A percentile compares a stretch with the other conserved stretches of the same genome.
Conservation (phyloP, 2,797 vertebrate genomes). For the Danio aesculapii region DNA sequence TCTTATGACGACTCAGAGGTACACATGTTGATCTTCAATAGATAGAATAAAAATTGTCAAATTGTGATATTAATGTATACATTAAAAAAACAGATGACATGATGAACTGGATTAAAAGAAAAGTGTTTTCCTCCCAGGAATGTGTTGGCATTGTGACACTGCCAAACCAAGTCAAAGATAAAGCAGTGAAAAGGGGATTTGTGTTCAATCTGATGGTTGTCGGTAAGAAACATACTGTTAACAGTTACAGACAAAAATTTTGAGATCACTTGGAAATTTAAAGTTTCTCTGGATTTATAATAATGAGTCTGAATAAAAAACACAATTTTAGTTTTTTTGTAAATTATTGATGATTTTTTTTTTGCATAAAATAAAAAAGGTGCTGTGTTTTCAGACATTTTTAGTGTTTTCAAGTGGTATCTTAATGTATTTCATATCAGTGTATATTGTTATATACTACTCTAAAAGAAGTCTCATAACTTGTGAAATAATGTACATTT, state of each 20-base stretch:
- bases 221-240: conserved; percentile 64
- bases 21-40: conserved; percentile 14
- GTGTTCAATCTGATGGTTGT: conserved; percentile 89
- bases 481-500: background rate
- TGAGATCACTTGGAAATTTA: too few species aligned
- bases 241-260: background rate
- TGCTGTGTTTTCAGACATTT: too few species aligned
- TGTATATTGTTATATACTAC: too few species aligned
- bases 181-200: conserved; percentile 87
- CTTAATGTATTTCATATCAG: too few species aligned
- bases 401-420: too few species aligned
- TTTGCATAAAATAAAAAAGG: too few species aligned
- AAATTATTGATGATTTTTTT: too few species aligned
- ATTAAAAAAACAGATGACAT: background rate
- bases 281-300: too few species aligned
- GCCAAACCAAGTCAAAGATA: conserved; percentile 85
- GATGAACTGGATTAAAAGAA: background rate
- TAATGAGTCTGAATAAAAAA: too few species aligned
- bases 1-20: conserved; percentile 92
- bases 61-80: background rate
- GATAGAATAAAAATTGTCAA: background rate
- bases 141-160: conserved; percentile 87
- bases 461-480: too few species aligned
- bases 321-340: too few species aligned
- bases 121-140: conserved; percentile 62